phyloP scores from a whole-genome alignment of 1,140 invertebrate genomes.

The Zaprionus vittiger region DNA sequence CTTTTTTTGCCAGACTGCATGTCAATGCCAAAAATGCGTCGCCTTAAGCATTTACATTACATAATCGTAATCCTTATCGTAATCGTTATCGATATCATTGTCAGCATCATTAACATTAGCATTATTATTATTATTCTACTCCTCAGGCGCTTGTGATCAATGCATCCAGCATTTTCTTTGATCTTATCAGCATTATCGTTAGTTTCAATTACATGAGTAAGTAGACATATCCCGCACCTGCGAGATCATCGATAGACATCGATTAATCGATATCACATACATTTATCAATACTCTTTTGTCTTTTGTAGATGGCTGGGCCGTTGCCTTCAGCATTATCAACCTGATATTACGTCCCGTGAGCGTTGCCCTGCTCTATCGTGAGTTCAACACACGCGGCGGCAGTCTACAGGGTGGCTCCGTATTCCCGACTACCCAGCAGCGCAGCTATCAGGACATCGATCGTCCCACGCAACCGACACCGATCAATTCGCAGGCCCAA shows the following conservation, averaged over 20 bases:
- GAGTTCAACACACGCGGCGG: slow-evolving; percentile 81
- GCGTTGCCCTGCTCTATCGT: slow-evolving; percentile 73
- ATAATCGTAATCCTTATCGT: not conserved
- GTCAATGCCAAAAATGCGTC: not conserved
- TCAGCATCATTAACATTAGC: slow-evolving; percentile 16
- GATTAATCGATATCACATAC: not conserved
- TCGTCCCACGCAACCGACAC: slow-evolving; percentile 76
- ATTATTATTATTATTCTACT: slow-evolving; percentile 31
- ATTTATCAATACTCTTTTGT: not conserved
- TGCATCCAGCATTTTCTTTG: slow-evolving; percentile 80
- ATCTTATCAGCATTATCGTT: slow-evolving; percentile 76
- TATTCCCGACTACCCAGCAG: slow-evolving; percentile 80
- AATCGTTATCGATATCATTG: not conserved
- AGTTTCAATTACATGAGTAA: slow-evolving; percentile 77
- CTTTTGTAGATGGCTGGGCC: slow-evolving; percentile 73
- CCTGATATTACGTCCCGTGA: slow-evolving; percentile 72
- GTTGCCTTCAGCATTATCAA: slow-evolving; percentile 79
- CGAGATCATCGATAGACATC: slow-evolving; percentile 9
- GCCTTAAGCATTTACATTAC: not conserved
- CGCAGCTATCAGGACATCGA: slow-evolving; percentile 84
- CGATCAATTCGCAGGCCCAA: slow-evolving; percentile 68
- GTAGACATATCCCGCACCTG: slow-evolving; percentile 39
- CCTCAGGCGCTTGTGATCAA: slow-evolving; percentile 82
- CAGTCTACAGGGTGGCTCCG: slow-evolving; percentile 67
- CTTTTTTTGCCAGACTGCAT: not conserved